Conservation (phyloP, 2,888 invertebrate genomes). For the Teleiodes luculella region DNA sequence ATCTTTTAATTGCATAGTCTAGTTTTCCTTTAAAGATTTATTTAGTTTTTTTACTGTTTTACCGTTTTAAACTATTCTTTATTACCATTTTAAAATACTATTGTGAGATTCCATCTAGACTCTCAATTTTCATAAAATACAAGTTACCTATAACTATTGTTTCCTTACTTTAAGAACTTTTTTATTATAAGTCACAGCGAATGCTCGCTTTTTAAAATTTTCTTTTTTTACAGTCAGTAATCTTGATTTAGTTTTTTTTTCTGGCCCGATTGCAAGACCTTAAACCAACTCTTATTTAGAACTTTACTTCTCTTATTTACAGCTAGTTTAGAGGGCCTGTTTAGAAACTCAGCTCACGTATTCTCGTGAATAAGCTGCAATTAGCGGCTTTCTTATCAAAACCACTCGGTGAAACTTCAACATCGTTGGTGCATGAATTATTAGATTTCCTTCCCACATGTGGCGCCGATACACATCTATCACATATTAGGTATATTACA, state of each 20-base stretch:
- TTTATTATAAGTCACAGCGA: no score
- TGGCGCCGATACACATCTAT: constrained; percentile 1
- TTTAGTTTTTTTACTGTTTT: background rate
- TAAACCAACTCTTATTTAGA: background rate
- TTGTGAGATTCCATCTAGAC: no score
- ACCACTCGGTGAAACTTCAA: constrained; percentile 37
- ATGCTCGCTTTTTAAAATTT: no score
- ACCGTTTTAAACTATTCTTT: no score
- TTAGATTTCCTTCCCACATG: constrained; percentile 32
- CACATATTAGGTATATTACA: constrained; percentile 26
- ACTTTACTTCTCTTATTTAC: background rate
- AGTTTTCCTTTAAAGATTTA: constrained; percentile 20
- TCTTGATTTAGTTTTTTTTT: no score
- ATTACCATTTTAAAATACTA: no score
- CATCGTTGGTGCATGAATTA: constrained; percentile 43
- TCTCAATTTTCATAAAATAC: no score
- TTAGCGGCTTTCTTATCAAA: constrained; percentile 49
- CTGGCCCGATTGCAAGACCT: no score
- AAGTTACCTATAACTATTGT: no score
- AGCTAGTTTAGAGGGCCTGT: background rate
- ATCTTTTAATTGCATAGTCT: constrained; percentile 25
- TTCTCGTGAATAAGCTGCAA: constrained; percentile 30
- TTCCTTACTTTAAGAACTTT: no score
- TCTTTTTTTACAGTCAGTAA: no score
- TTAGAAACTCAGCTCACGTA: constrained; percentile 7